Evolutionary conservation across 2,797 vertebrate genomes (phyloP).

Genomic region (Pseudotriccus pelzelni): DNA sequence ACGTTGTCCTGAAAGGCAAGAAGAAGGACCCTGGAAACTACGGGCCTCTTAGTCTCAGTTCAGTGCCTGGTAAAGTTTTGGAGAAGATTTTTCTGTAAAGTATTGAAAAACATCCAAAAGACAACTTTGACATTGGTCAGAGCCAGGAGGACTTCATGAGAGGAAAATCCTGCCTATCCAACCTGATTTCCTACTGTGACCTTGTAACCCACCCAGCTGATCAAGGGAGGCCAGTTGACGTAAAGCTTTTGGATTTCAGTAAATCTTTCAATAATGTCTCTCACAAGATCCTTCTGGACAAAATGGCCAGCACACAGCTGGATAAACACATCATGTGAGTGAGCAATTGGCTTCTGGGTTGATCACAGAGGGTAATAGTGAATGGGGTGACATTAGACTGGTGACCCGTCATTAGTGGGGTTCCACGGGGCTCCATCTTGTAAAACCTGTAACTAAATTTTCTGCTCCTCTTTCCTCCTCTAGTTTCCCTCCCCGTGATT

Average conservation of each 20-base stretch:
- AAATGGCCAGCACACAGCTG: no score
- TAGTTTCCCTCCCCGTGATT: not conserved
- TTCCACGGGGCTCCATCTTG: no score
- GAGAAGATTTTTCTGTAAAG: not conserved
- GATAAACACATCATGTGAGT: no score
- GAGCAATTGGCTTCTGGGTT: no score
- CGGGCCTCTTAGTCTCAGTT: not conserved
- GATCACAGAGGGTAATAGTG: no score
- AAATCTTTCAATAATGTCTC: no score
- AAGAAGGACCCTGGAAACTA: not conserved
- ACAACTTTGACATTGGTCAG: not conserved
- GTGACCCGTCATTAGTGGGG: no score
- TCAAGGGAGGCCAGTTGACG: not conserved
- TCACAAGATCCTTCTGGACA: no score
- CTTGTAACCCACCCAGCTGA: not conserved
- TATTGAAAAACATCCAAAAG: not conserved
- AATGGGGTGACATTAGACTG: no score
- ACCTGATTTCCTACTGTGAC: not conserved
- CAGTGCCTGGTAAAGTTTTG: not conserved
- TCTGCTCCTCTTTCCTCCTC: not conserved
- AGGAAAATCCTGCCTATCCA: not conserved
- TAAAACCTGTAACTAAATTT: not conserved
- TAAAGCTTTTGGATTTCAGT: no score
- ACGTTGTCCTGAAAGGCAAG: not conserved
- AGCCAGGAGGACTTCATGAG: not conserved